Evolutionary conservation across 1,140 invertebrate genomes (phyloP).

Genomic region (Bradynema listronoti): DNA sequence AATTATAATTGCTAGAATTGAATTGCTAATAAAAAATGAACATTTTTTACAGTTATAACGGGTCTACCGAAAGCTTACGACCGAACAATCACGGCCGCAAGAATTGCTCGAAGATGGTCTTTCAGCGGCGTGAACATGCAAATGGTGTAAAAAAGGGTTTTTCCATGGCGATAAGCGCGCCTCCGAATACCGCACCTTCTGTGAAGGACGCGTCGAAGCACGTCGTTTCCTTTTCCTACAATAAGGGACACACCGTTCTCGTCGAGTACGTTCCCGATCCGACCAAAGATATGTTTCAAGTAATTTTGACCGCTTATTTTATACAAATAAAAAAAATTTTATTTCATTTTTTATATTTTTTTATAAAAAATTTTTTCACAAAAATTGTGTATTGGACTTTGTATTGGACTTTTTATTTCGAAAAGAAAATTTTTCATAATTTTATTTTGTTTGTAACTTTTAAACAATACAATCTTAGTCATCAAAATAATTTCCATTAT

Average conservation of each 20-base stretch:
- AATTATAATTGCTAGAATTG: too few species aligned
- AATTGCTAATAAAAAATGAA: too few species aligned
- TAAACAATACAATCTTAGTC: too few species aligned
- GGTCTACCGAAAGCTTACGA: conserved; percentile 20
- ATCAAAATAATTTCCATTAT: too few species aligned
- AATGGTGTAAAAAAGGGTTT: conserved; percentile 51
- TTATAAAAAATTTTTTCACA: too few species aligned
- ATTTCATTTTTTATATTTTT: too few species aligned
- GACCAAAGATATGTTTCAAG: conserved; percentile 56
- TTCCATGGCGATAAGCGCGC: conserved; percentile 20
- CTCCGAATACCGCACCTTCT: conserved; percentile 22
- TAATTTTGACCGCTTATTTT: too few species aligned
- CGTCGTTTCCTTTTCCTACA: conserved; percentile 49
- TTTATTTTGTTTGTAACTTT: too few species aligned
- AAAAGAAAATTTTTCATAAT: too few species aligned
- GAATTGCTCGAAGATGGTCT: conserved; percentile 44
- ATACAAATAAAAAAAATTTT: too few species aligned
- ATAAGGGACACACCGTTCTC: conserved; percentile 46
- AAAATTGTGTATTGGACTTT: too few species aligned
- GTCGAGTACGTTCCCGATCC: conserved; percentile 51
- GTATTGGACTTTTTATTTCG: too few species aligned
- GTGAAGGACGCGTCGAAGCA: conserved; percentile 43
- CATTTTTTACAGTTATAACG: conserved; percentile 29
- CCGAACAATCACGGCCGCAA: conserved; percentile 40
- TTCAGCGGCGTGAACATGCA: conserved; percentile 27